These are phyloP conservation scores for Gallinago media DNA, from an alignment of 2,113 vertebrate genomes.

Conservation along the genomic window DNA sequence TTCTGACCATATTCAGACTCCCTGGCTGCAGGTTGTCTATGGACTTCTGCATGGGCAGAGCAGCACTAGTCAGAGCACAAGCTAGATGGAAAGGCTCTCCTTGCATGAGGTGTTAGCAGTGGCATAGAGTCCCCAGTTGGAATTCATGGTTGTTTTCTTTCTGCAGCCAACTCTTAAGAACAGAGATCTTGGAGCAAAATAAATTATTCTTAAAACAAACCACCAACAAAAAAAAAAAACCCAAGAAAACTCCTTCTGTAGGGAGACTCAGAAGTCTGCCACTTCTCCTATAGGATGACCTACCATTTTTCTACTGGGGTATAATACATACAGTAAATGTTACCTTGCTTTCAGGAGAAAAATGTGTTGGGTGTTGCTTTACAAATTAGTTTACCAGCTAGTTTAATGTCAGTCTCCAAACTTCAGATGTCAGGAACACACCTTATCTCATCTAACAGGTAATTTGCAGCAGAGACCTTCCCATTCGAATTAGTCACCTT, in stretches of 20 bases:
- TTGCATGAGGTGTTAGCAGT: neutral
- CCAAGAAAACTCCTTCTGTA: neutral
- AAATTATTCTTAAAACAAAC: neutral
- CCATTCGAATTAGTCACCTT: neutral
- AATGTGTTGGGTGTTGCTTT: neutral
- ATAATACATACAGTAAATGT: neutral
- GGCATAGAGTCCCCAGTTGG: neutral
- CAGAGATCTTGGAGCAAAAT: neutral
- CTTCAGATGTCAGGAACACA: neutral
- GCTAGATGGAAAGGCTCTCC: neutral
- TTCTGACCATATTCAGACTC: neutral
- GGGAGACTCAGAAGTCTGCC: neutral
- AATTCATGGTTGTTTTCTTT: neutral
- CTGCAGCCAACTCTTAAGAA: neutral
- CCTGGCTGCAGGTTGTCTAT: neutral
- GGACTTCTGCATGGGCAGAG: fast-evolving
- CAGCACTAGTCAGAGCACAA: neutral
- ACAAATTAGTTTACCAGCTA: neutral
- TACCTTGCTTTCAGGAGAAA: neutral
- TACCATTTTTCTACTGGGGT: neutral
- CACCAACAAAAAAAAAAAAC: neutral
- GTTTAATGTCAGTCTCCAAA: neutral
- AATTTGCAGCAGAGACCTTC: neutral
- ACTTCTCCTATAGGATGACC: neutral
- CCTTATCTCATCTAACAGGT: neutral